These are phyloP conservation scores for Campaea margaritaria DNA, from an alignment of 2,888 invertebrate genomes.

Conservation along the genomic window DNA sequence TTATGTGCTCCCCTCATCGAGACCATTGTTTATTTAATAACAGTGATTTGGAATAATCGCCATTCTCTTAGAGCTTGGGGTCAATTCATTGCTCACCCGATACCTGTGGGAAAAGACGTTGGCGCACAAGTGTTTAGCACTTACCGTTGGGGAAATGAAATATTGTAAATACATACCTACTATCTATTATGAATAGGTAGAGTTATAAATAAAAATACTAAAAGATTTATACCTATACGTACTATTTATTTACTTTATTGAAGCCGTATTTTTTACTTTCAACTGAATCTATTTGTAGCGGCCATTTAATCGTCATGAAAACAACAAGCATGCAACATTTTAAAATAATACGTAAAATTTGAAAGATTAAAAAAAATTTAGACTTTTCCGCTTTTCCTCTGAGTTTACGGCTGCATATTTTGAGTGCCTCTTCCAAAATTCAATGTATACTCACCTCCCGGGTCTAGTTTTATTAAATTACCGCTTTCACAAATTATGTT, in stretches of 20 bases:
- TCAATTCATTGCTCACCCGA: constrained; percentile 68
- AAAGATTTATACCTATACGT: too few relatives aligned
- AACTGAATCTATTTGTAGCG: too few relatives aligned
- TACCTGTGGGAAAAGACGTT: constrained; percentile 82
- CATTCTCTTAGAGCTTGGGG: constrained; percentile 71
- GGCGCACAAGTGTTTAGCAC: constrained; percentile 45
- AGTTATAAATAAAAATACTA: too few relatives aligned
- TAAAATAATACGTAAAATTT: too few relatives aligned
- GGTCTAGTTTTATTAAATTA: constrained; percentile 37
- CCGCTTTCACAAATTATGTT: constrained; percentile 33
- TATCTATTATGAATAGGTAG: too few relatives aligned
- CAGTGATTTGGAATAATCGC: constrained; percentile 75
- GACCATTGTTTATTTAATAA: constrained; percentile 73
- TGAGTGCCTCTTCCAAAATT: constrained; percentile 23
- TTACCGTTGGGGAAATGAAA: constrained; percentile 18
- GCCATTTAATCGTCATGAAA: too few relatives aligned
- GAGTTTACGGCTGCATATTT: background rate
- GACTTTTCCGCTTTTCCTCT: background rate
- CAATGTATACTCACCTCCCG: constrained; percentile 22
- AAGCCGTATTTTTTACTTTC: too few relatives aligned
- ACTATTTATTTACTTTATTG: too few relatives aligned
- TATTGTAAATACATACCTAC: background rate
- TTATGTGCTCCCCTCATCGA: constrained; percentile 60
- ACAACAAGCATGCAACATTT: too few relatives aligned
- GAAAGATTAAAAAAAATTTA: too few relatives aligned